These are phyloP conservation scores for Pemphredon lugubris DNA, from an alignment of 2,888 invertebrate genomes.

Conservation along the genomic window DNA sequence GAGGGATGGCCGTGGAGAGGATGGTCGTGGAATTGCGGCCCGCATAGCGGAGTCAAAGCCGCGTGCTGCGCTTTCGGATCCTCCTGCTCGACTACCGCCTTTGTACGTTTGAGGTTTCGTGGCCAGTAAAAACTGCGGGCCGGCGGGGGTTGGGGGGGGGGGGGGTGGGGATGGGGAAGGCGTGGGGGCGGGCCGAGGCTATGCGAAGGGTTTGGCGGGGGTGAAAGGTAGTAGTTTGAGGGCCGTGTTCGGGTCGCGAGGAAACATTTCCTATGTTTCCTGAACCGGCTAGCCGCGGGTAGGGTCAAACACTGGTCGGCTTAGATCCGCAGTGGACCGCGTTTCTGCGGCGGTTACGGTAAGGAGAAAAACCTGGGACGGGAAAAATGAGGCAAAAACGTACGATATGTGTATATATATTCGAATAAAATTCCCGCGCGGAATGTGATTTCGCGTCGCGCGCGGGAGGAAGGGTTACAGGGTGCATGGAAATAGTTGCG, in stretches of 20 bases:
- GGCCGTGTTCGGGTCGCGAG: slow-evolving; percentile 46
- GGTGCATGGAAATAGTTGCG: neutral
- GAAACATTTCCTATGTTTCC: slow-evolving; percentile 62
- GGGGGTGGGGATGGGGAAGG: neutral
- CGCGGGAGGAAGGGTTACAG: no score
- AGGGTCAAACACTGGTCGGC: slow-evolving; percentile 58
- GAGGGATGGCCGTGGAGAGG: slow-evolving; percentile 31
- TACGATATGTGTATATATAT: slow-evolving; percentile 20
- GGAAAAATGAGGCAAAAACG: slow-evolving; percentile 18
- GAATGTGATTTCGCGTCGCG: slow-evolving; percentile 1
- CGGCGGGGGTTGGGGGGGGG: slow-evolving; percentile 7
- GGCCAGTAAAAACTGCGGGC: slow-evolving; percentile 69
- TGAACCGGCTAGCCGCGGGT: slow-evolving; percentile 32
- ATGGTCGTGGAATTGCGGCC: slow-evolving; percentile 60
- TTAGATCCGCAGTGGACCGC: slow-evolving; percentile 51
- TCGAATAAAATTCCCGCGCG: slow-evolving; percentile 23
- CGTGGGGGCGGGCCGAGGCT: slow-evolving; percentile 44
- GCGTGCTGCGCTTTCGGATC: slow-evolving; percentile 50
- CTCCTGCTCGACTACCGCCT: slow-evolving; percentile 65
- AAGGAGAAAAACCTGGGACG: slow-evolving; percentile 18
- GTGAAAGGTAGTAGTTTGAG: slow-evolving; percentile 40
- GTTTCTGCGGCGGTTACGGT: slow-evolving; percentile 29
- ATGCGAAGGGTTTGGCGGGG: neutral
- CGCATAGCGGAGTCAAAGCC: slow-evolving; percentile 64
- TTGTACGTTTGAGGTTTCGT: slow-evolving; percentile 74